These are phyloP conservation scores for Neosalanx taihuensis DNA, from an alignment of 2,797 vertebrate species.

Conservation along the genomic window DNA sequence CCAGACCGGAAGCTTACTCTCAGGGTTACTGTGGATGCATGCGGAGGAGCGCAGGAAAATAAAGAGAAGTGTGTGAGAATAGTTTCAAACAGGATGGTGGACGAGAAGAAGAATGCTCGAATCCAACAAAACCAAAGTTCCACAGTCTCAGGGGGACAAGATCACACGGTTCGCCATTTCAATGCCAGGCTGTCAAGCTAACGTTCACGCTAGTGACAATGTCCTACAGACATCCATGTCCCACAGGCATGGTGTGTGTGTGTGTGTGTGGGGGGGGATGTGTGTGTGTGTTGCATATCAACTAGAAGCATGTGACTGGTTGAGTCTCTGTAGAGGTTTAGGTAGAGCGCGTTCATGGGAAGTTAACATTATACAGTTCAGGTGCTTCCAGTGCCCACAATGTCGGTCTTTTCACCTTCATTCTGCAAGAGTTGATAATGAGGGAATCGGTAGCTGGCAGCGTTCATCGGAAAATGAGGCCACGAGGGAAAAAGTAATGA, in stretches of 20 bases:
- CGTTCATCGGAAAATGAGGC: constrained; percentile 58
- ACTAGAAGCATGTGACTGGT: background rate
- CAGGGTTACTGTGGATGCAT: background rate
- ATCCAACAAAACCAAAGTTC: background rate
- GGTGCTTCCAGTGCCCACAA: constrained; percentile 48
- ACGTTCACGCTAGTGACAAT: constrained; percentile 53
- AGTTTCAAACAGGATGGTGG: background rate
- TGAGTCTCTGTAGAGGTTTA: constrained; percentile 4
- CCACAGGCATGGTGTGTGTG: background rate
- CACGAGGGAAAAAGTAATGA: constrained; percentile 69
- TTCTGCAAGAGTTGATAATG: constrained; percentile 68
- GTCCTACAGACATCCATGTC: background rate
- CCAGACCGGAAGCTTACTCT: background rate
- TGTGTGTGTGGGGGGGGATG: background rate
- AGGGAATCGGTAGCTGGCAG: constrained; percentile 68
- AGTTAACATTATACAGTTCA: constrained; percentile 57
- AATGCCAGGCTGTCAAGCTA: constrained; percentile 59
- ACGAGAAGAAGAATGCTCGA: background rate
- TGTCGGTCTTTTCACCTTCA: constrained; percentile 69
- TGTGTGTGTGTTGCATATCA: constrained; percentile 27
- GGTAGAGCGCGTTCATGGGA: constrained; percentile 21
- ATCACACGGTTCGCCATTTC: constrained; percentile 56
- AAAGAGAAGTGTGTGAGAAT: background rate
- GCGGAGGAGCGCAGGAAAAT: background rate
- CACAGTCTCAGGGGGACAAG: background rate